Evolutionary conservation across 30 jellyfish, hydroid and myxozoan genomes (phyloP), one percentile per base, ranked within the genome.

Genomic region (Chrysaora quinquecirrha): DNA sequence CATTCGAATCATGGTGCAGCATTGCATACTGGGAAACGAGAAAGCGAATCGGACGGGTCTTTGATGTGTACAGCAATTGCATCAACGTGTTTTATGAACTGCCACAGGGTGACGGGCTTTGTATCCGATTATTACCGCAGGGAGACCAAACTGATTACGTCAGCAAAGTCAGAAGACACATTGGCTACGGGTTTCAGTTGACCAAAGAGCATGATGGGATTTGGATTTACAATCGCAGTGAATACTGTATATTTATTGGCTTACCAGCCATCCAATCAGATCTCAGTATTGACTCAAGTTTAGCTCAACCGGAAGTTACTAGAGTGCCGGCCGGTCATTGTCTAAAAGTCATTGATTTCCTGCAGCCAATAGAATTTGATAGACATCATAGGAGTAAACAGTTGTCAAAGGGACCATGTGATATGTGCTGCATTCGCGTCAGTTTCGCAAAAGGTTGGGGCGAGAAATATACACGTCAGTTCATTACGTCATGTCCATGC

Each of bases 361-460:
- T 74, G 43, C 48, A 76, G 22, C 82, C 87, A 38, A 21, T 38
- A 25, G 29, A 14, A n/a, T 35, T 48, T 4, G 24, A 30, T 34
- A 64, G 43, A 1, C 19, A 27, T 14, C 85, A 76, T 11, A 12
- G 29, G 68, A 34, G 65, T 25, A 75, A 52, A 0, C 22, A 4
- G 33, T n/a, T 16, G 9, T 30, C 54, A 0, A 24, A 29, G 14
- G 88, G 88, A 9, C 67, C 85, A 1, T 20, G 70, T 52, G 96
- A 87, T 21, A 65, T 87, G 16, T 84, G 22, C 50, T 75, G 95
- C 58, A 64, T 93, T 11, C 83, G 98, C 7, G 97, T 93, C 28
- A 86, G 97, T 48, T 93, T 93, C 68, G 94, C 93, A 0, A 93
- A 93, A 71, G 98, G 98, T 12, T 93, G 98, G 98, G 97, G 97